Evolutionary conservation across 2,113 vertebrate species (phyloP), one percentile per base, ranked within the genome.

Genomic region (Pangasianodon gigas): DNA sequence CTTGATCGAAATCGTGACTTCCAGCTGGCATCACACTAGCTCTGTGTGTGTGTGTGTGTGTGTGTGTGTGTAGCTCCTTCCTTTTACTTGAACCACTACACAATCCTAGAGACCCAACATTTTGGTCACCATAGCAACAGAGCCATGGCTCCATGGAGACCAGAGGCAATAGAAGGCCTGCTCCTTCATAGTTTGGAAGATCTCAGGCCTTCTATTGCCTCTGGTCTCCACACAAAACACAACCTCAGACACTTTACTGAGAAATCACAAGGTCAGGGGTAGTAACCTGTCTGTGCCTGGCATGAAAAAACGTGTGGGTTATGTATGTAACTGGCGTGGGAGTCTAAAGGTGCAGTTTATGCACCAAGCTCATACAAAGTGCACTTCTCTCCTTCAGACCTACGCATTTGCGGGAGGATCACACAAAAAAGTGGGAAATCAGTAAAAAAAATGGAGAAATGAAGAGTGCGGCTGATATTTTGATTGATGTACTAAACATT

Each of bases 51-150:
- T 71, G 83, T 88, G 67, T 52, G 86, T 87, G 81, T 67, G 21
- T 71, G 60, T 91, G 46, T 56, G 86, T 88, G 58, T n/a, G 67
- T 77, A 62, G 52, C 58, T 69, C 67, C 62, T 58, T 90, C 82
- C 75, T 88, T 87, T 89, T 60, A 86, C 32, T 87, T 82, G 10
- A 84, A 82, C 69, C 80, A 85, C 89, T 89, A 83, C 46, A 85
- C 89, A 90, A 87, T 86, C 84, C 44, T 81, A 86, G 74, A 90
- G 82, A 87, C 83, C 81, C 54, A 79, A 86, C 60, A 91, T 88
- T 89, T 83, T 88, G 21, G 93, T 95, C 86, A 75, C 95, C 94
- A 95, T 95, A 94, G 94, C 7, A 91, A 96, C 93, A 10, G 26
- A 82, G 85, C 88, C 75, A 89, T 86, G 84, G 90, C 74, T 80